Evolutionary conservation across 2,888 invertebrate species (phyloP).

Genomic region (Fabriciana adippe): DNA sequence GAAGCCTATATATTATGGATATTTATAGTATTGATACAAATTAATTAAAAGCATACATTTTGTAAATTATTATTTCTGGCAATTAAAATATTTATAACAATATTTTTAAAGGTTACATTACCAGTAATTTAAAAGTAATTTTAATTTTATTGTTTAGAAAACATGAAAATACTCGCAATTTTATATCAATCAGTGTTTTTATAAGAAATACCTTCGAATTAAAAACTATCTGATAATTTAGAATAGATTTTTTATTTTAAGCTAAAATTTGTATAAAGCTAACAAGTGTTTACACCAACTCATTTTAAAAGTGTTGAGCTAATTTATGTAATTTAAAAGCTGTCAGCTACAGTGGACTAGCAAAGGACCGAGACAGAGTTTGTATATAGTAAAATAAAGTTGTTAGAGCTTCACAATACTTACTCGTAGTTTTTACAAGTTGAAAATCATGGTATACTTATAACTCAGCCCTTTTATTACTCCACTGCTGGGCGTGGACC

Average conservation of each 20-base stretch:
- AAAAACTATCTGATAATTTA: too few species aligned
- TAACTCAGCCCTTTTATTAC: background rate
- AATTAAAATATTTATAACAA: too few species aligned
- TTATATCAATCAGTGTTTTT: too few species aligned
- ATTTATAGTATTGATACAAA: too few species aligned
- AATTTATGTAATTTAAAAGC: constrained; percentile 23
- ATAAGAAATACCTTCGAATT: background rate
- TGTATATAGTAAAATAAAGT: constrained; percentile 1
- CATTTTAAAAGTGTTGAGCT: constrained; percentile 13
- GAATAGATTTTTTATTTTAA: background rate
- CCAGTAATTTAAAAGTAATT: too few species aligned
- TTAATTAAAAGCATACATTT: too few species aligned
- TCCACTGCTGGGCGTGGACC: background rate
- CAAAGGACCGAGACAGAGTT: constrained; percentile 13
- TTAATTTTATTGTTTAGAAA: too few species aligned
- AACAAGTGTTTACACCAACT: constrained; percentile 5
- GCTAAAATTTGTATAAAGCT: background rate
- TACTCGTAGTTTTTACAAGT: background rate
- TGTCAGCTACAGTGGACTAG: constrained; percentile 8
- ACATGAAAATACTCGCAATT: too few species aligned
- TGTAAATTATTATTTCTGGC: too few species aligned
- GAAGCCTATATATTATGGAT: too few species aligned
- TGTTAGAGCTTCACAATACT: background rate
- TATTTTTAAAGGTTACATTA: too few species aligned
- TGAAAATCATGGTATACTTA: background rate